Percentiles rank a stretch among this genome's conserved stretches.
phyloP scores from a whole-genome alignment of 1,140 invertebrate genomes.

The Platorchestia sp. region DNA sequence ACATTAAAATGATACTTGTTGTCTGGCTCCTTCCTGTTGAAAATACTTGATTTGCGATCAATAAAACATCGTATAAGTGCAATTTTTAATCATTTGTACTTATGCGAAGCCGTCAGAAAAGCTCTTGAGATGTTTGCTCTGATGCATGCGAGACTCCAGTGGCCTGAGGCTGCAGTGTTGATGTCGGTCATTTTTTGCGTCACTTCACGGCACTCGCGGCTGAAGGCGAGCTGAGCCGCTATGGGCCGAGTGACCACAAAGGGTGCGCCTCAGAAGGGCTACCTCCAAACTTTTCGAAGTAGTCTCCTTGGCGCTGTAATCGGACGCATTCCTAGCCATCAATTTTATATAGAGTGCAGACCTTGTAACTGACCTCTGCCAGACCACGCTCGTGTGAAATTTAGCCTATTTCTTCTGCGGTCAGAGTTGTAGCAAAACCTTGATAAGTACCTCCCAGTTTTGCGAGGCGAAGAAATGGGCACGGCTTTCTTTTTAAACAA shows the following conservation, averaged over 20 bases:
- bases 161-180: neutral
- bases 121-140: neutral
- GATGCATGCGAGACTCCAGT: neutral
- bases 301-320: neutral
- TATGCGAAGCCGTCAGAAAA: neutral
- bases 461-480: neutral
- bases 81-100: neutral
- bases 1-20: too few relatives aligned
- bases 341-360: neutral
- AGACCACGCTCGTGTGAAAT: neutral
- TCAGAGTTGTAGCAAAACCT: neutral
- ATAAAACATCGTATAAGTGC: neutral
- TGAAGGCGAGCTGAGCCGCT: neutral
- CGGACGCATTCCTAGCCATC: neutral
- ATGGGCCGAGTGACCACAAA: neutral
- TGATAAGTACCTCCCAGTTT: neutral
- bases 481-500: too few relatives aligned
- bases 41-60: too few relatives aligned
- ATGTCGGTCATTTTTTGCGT: slow-evolving; percentile 22
- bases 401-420: neutral
- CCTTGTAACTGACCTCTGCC: neutral
- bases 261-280: neutral
- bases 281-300: neutral
- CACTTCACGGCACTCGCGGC: neutral
- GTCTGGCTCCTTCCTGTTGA: too few relatives aligned